A percentile compares a stretch with the other conserved stretches of the same genome.
phyloP scores from a whole-genome alignment of 2,888 invertebrate species.

The Meiosimyza decipiens region DNA sequence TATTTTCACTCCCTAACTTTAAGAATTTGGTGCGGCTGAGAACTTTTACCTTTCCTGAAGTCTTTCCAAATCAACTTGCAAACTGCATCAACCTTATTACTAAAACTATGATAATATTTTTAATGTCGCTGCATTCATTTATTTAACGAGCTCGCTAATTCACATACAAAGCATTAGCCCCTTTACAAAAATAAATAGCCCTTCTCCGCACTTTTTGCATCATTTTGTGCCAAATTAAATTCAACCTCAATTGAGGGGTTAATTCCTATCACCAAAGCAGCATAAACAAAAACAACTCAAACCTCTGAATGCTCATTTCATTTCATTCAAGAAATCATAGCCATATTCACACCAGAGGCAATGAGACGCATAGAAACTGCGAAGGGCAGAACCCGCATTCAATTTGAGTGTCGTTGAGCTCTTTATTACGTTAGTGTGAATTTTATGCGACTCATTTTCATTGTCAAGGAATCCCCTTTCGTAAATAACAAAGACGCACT shows the following conservation, averaged over 20 bases:
- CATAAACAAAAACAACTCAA: conserved; percentile 52
- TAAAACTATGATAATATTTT: no score
- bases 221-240: conserved; percentile 67
- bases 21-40: no score
- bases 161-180: background rate
- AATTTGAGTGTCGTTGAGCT: conserved; percentile 65
- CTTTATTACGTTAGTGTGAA: conserved; percentile 65
- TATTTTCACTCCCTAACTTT: no score
- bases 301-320: conserved; percentile 26
- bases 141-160: no score
- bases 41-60: no score
- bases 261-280: conserved; percentile 63
- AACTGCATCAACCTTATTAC: no score
- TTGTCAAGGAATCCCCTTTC: conserved; percentile 23
- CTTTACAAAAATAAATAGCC: no score
- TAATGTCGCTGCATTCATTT: no score
- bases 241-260: conserved; percentile 67
- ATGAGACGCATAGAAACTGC: background rate
- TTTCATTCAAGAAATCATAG: conserved; percentile 58
- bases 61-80: no score
- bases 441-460: conserved; percentile 54
- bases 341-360: conserved; percentile 60
- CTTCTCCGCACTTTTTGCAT: conserved; percentile 44
- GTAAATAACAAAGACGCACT: no score
- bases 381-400: conserved; percentile 48